Conservation (phyloP, 2,113 vertebrate genomes). For the Hippopotamus amphibius region DNA sequence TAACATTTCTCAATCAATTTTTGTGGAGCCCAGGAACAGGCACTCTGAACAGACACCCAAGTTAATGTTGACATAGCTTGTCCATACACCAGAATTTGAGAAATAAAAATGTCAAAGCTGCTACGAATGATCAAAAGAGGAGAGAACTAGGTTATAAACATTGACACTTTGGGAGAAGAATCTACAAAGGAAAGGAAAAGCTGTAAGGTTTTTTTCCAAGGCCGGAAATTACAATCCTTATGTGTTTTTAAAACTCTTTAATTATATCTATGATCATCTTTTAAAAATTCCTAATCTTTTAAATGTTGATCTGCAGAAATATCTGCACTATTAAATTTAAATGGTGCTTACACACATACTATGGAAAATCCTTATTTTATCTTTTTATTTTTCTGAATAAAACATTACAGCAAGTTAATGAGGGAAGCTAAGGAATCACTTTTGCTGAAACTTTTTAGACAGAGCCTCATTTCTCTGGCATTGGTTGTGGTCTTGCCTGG, state of each 20-base stretch:
- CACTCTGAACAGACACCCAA: background rate
- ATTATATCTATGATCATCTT: background rate
- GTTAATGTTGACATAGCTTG: background rate
- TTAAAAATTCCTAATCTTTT: background rate
- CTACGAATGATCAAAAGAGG: background rate
- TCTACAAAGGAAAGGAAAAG: background rate
- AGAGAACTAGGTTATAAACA: background rate
- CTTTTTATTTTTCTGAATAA: background rate
- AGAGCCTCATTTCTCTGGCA: background rate
- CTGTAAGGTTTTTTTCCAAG: background rate
- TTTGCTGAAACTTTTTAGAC: background rate
- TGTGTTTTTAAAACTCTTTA: background rate
- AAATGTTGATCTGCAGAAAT: background rate
- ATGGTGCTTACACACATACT: background rate
- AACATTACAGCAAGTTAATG: background rate
- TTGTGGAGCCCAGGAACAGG: background rate
- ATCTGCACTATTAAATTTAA: background rate
- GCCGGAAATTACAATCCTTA: background rate
- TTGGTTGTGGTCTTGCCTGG: background rate
- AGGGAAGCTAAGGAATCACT: background rate
- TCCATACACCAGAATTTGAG: background rate
- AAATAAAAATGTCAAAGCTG: background rate
- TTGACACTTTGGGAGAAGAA: background rate
- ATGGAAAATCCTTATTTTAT: background rate
- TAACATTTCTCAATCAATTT: background rate